A percentile compares a stretch with the other conserved stretches of the same genome.
These are phyloP conservation scores for Microplitis mediator DNA, from an alignment of 1,140 invertebrate genomes.

Conservation along the genomic window DNA sequence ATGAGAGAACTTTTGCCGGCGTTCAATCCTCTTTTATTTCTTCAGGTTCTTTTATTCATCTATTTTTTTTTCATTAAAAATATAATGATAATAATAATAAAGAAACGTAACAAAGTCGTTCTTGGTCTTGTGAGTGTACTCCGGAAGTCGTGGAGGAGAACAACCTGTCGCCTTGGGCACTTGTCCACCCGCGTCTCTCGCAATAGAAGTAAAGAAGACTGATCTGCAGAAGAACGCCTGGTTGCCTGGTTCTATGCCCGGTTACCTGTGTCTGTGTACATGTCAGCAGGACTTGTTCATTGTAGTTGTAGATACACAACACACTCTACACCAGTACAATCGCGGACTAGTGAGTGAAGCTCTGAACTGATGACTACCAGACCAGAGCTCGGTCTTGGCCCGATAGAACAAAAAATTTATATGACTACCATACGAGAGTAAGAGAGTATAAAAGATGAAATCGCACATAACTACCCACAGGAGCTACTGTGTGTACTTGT, in stretches of 20 bases:
- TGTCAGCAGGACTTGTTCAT: too few species aligned
- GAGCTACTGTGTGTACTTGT: not conserved
- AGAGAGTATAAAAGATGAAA: too few species aligned
- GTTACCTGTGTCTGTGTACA: too few species aligned
- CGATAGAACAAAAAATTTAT: too few species aligned
- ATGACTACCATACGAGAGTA: too few species aligned
- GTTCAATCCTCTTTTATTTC: not conserved
- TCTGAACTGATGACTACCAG: too few species aligned
- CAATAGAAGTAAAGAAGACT: not conserved
- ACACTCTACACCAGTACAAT: too few species aligned
- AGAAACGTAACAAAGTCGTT: not conserved
- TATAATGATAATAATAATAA: too few species aligned
- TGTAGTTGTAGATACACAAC: too few species aligned
- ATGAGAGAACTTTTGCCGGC: not conserved
- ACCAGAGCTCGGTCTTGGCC: too few species aligned
- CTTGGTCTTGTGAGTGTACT: not conserved
- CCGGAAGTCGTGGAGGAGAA: conserved; percentile 20
- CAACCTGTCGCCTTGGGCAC: conserved; percentile 16
- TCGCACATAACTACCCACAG: conserved; percentile 14
- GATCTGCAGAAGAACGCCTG: not conserved
- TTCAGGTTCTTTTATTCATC: not conserved
- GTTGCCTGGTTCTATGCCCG: not conserved
- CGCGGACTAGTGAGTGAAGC: too few species aligned
- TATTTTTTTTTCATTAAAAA: not conserved
- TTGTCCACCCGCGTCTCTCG: conserved; percentile 16